Conservation (phyloP, 92 coral and sea anemone genomes). For the Galaxea fascicularis region DNA sequence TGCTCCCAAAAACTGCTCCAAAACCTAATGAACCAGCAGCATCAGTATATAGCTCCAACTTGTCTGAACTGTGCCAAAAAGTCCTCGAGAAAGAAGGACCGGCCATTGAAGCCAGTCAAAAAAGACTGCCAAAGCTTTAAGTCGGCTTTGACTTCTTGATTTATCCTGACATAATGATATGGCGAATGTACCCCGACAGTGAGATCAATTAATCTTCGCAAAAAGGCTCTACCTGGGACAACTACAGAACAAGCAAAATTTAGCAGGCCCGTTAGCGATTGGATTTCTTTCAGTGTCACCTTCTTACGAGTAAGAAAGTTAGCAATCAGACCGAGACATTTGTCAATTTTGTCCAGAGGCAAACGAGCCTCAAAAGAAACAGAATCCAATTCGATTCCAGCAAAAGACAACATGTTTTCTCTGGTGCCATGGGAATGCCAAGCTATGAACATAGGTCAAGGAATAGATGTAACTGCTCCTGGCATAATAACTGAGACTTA, state of each 20-base stretch:
- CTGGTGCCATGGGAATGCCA: too few species aligned
- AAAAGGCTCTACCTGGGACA: too few species aligned
- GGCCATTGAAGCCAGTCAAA: slow-evolving; percentile 39
- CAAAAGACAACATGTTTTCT: too few species aligned
- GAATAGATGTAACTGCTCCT: slow-evolving; percentile 31
- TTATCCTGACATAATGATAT: slow-evolving; percentile 20
- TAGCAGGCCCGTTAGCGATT: too few species aligned
- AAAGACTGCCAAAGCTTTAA: slow-evolving; percentile 38
- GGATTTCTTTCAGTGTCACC: too few species aligned
- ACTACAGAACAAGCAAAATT: slow-evolving; percentile 21
- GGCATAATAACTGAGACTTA: slow-evolving; percentile 32
- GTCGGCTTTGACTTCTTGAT: slow-evolving; percentile 26
- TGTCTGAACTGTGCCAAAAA: slow-evolving; percentile 16
- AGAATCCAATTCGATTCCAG: too few species aligned
- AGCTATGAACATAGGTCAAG: slow-evolving; percentile 39
- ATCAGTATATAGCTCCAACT: slow-evolving; percentile 43
- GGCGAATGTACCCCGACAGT: slow-evolving; percentile 27
- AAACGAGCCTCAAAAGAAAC: too few species aligned
- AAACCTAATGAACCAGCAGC: slow-evolving; percentile 51
- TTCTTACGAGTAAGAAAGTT: slow-evolving; percentile 15
- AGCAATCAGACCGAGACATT: slow-evolving; percentile 27
- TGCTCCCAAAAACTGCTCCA: slow-evolving; percentile 43
- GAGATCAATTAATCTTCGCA: too few species aligned
- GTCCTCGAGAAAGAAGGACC: slow-evolving; percentile 37
- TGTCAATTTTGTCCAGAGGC: slow-evolving; percentile 50